A percentile compares a stretch with the other conserved stretches of the same genome.
Conservation (phyloP, 2,888 invertebrate species). For the Pseudococcus viburni region DNA sequence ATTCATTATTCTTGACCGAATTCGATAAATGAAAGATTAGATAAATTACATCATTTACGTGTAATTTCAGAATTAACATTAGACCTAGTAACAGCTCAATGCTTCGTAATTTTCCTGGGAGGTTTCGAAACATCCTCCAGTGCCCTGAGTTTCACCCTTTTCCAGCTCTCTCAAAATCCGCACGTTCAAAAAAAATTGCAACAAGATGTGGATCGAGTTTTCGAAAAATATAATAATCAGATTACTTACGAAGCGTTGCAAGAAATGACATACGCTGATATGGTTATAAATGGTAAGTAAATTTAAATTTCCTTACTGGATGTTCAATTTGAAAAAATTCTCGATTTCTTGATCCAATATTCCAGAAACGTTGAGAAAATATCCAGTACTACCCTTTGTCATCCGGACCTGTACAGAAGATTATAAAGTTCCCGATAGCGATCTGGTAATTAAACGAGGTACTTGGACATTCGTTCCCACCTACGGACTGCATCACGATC, state of each 20-base stretch:
- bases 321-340: not conserved
- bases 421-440: slow-evolving; percentile 53
- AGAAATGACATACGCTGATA: slow-evolving; percentile 66
- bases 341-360: not conserved
- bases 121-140: slow-evolving; percentile 64
- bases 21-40: too few relatives aligned
- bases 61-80: slow-evolving; percentile 41
- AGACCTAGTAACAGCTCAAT: slow-evolving; percentile 43
- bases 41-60: not conserved
- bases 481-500: slow-evolving; percentile 66
- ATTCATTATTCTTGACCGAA: too few relatives aligned
- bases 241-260: slow-evolving; percentile 63
- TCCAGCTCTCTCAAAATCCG: slow-evolving; percentile 32
- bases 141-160: slow-evolving; percentile 56
- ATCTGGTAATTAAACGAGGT: slow-evolving; percentile 63
- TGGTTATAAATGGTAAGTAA: slow-evolving; percentile 62
- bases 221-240: slow-evolving; percentile 56
- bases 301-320: not conserved
- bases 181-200: slow-evolving; percentile 47
- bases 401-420: slow-evolving; percentile 58
- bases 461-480: slow-evolving; percentile 63
- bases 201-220: slow-evolving; percentile 59
- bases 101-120: slow-evolving; percentile 61
- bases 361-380: slow-evolving; percentile 65
- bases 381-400: slow-evolving; percentile 61